Base-by-base conservation (phyloP, 2,113 vertebrate species). In the Bufo gargarizans region DNA sequence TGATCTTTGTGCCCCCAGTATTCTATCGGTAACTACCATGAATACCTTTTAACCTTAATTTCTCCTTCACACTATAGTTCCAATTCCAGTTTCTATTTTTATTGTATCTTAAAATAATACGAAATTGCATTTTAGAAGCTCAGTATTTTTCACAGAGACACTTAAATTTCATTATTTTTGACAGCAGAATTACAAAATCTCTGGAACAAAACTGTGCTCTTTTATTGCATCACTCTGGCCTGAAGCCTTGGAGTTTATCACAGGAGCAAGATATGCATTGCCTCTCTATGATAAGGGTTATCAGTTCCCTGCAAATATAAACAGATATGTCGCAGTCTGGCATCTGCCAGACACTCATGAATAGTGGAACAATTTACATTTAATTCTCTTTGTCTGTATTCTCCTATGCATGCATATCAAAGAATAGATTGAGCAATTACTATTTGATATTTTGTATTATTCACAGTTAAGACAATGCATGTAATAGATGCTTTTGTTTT, bases 241-340 rank as follows among this genome's bases (percentile, higher is more conserved):
- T 87, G 65, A 77, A 1, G 90, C 89, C 90, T 90, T 87, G 11
- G 89, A 88, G 90, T 91, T 93, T 93, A 92, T 93, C 84, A 0
- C 45, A 89, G 58, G 71, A 91, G 77, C 14, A 89, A 92, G 86
- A 91, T 77, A 76, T 76, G 90, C 91, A 91, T 90, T 91, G 89
- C 92, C 91, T 92, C 87, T 92, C 85, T 90, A 91, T 65, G 78
- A 91, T 92, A 94, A 91, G 89, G 89, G 83, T 90, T 93, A 91
- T 84, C 84, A 81, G 89, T 91, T 90, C 86, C 69, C 43, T 77
- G 89, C 86, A 89, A 3, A 90, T 33, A 89, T 90, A 91, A 91
- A 89, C 85, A 90, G 84, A 83, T 12, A 79, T 88, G 91, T 90
- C 77, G 61, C 89, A 91, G 85, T 82, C 65, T 91, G 85, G 84